Conservation (phyloP, 2,797 vertebrate genomes). For the Macropus fuliginosus region DNA sequence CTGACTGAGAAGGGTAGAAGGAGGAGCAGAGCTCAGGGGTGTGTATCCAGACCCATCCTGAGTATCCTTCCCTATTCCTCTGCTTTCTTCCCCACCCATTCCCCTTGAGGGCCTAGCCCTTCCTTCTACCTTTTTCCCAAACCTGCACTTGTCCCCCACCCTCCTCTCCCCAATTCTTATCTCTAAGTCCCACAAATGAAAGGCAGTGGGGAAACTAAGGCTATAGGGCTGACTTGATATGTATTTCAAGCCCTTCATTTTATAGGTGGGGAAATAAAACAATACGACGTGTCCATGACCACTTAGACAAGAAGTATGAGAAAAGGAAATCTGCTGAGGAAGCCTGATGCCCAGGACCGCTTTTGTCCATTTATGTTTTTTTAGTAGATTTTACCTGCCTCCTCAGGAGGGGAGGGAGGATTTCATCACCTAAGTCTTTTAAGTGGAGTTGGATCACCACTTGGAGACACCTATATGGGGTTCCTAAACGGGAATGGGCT, state of each 20-base stretch:
- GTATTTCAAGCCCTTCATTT: neutral
- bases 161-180: neutral
- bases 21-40: neutral
- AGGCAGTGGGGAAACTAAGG: neutral
- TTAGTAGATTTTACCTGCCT: neutral
- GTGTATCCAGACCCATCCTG: neutral
- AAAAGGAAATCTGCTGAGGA: neutral
- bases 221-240: neutral
- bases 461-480: neutral
- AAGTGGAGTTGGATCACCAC: neutral
- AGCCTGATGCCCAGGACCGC: neutral
- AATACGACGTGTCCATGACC: neutral
- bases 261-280: neutral
- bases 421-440: neutral
- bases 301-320: neutral
- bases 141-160: neutral
- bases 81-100: neutral
- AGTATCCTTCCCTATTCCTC: neutral
- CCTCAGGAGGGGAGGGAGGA: neutral
- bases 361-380: neutral
- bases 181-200: neutral
- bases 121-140: neutral
- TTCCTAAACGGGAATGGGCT: neutral
- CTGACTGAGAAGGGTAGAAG: neutral
- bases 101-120: neutral